Evolutionary conservation across 64 coral and sea anemone genomes (phyloP), one percentile per base, ranked within the genome.

Genomic region (Anthopleura sola): DNA sequence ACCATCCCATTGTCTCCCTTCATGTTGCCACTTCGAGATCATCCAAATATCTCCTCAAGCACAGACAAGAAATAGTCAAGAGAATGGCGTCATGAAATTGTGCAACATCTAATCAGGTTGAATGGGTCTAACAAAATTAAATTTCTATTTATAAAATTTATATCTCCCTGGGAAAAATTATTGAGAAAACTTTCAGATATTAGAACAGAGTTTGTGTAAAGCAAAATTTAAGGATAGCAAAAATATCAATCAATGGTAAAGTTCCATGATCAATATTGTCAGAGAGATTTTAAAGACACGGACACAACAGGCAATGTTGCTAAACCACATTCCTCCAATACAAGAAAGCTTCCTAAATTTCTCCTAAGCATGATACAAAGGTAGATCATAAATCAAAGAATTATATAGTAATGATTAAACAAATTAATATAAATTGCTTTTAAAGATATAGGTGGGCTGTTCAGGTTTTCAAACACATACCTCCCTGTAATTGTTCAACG

Each of bases 401-500:
- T 71, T 71, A n/a, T 71, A 1, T 71, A 33, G 66, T 12, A 71
- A 71, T 16, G 14, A 32, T 71, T 71, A 32, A 62, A n/a, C 21
- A 62, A 62, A 58, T 58, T 58, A 19, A 58, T 3, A 58, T 58
- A 6, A 3, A 66, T 66, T 66, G 21, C 7, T 6, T 66, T 66
- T 9, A 6, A 6, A 23, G 18, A n/a, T n/a, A 23, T 15, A 23
- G 21, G n/a, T 71, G n/a, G 31, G 66, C 28, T 29, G 23, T 71
- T 71, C 66, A 71, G 29, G 66, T 69, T 71, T 71, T 71, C 66
- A 71, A 71, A 71, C 66, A 71, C n/a, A 71, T 71, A 71, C 66
- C 66, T 34, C 66, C 31, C 16, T 16, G 12, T 34, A 15, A 34
- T 71, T 71, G 66, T 71, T 28, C 29, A 71, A 71, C 66, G 13